phyloP scores from a whole-genome alignment of 2,113 vertebrate species.

The Dermatemys mawii region DNA sequence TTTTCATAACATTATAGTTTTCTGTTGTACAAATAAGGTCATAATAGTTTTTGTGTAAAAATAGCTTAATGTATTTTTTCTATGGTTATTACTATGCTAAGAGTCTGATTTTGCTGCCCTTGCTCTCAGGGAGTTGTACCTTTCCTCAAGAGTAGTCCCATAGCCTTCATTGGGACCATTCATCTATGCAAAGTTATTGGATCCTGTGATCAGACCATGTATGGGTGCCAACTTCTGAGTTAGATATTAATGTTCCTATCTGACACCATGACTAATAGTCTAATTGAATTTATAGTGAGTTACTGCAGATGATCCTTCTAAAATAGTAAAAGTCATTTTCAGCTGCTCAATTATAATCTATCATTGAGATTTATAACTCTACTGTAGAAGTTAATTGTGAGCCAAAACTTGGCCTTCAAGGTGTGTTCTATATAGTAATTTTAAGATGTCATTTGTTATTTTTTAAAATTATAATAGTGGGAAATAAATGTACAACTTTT shows the following conservation, averaged over 20 bases:
- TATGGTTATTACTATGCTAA: not conserved
- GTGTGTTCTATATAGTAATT: not conserved
- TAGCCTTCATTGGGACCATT: not conserved
- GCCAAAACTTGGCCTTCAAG: conserved; percentile 9
- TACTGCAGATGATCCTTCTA: conserved; percentile 23
- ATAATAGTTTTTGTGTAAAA: not conserved
- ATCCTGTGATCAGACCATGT: conserved; percentile 70
- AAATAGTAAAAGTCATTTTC: conserved; percentile 60
- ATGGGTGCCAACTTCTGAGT: not conserved
- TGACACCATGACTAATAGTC: conserved; percentile 18
- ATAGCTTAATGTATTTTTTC: not conserved
- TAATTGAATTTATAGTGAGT: conserved; percentile 40
- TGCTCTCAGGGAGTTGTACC: not conserved
- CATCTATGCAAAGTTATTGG: conserved; percentile 32
- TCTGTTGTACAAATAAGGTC: not conserved
- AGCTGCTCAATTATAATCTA: conserved; percentile 50
- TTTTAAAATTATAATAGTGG: conserved; percentile 6
- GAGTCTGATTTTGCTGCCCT: not conserved
- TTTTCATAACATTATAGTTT: rapidly evolving
- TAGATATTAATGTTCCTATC: not conserved
- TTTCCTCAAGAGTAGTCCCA: not conserved
- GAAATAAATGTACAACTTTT: not conserved
- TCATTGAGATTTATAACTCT: conserved; percentile 48
- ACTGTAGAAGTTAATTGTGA: conserved; percentile 52
- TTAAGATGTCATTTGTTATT: no score